These are phyloP conservation scores for Cepaea nemoralis DNA, from an alignment of 1,140 invertebrate species.

Conservation along the genomic window DNA sequence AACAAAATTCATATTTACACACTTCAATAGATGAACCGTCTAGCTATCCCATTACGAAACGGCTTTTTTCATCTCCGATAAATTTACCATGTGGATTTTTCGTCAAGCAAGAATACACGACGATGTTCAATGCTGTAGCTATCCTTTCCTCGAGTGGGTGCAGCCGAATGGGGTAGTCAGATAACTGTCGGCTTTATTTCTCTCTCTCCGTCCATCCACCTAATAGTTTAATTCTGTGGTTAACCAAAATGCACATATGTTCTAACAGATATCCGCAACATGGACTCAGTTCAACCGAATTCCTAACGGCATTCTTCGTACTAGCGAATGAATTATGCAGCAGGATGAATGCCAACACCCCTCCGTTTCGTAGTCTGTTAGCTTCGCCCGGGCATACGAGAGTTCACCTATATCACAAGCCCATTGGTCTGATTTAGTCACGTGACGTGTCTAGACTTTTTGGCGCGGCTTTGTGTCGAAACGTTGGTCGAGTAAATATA, in stretches of 20 bases:
- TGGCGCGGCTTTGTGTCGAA: slow-evolving; percentile 64
- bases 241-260: background rate
- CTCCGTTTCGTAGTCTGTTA: background rate
- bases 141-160: background rate
- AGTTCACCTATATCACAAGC: slow-evolving; percentile 47
- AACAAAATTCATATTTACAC: background rate
- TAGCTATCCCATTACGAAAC: background rate
- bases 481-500: slow-evolving; percentile 13
- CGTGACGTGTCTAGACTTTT: slow-evolving; percentile 70
- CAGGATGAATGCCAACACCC: background rate
- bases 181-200: background rate
- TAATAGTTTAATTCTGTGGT: background rate
- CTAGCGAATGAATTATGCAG: background rate
- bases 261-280: too few species aligned
- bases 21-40: background rate
- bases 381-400: slow-evolving; percentile 46
- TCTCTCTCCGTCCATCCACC: background rate
- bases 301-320: background rate
- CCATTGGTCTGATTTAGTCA: slow-evolving; percentile 63
- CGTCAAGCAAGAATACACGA: slow-evolving; percentile 24
- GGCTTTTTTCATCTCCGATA: background rate
- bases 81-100: slow-evolving; percentile 27
- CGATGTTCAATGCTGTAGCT: slow-evolving; percentile 5
- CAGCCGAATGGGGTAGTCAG: slow-evolving; percentile 13
- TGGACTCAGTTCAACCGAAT: background rate